Percentiles rank a stretch among this genome's conserved stretches.
Conservation (phyloP, 1,140 invertebrate genomes). For the Odontomachus brunneus region DNA sequence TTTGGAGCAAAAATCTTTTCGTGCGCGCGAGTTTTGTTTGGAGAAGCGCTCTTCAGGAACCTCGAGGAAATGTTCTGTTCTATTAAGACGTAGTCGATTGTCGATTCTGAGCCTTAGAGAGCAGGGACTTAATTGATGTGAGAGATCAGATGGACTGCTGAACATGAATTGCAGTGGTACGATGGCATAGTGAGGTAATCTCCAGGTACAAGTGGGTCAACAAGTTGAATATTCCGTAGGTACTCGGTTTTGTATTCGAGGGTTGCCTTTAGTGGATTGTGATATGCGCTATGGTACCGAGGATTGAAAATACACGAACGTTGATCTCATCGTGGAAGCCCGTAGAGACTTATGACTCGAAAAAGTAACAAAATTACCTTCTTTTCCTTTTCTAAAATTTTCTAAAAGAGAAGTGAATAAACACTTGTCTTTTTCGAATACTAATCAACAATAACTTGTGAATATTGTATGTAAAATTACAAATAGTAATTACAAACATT, state of each 20-base stretch:
- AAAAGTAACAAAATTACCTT: not conserved
- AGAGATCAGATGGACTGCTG: not conserved
- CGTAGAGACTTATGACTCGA: not conserved
- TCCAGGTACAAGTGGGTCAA: constrained; percentile 58
- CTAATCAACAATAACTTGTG: no score
- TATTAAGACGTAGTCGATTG: not conserved
- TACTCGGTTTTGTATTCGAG: constrained; percentile 33
- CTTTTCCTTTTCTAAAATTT: no score
- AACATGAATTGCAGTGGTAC: constrained; percentile 16
- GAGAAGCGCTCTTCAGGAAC: no score
- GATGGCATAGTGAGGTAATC: not conserved
- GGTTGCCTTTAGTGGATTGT: not conserved
- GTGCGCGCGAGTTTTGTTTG: no score
- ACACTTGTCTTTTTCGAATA: no score
- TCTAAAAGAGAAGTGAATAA: no score
- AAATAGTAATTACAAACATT: no score
- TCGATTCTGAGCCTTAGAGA: constrained; percentile 16
- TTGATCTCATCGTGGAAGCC: not conserved
- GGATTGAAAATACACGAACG: constrained; percentile 25
- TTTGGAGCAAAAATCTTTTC: not conserved
- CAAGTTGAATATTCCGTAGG: constrained; percentile 37
- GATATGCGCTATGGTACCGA: constrained; percentile 33
- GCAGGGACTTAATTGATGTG: not conserved
- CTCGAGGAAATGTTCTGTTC: not conserved
- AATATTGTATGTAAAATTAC: no score